These are phyloP conservation scores for Lichenostomus cassidix DNA, from an alignment of 2,113 vertebrate species.

Conservation along the genomic window DNA sequence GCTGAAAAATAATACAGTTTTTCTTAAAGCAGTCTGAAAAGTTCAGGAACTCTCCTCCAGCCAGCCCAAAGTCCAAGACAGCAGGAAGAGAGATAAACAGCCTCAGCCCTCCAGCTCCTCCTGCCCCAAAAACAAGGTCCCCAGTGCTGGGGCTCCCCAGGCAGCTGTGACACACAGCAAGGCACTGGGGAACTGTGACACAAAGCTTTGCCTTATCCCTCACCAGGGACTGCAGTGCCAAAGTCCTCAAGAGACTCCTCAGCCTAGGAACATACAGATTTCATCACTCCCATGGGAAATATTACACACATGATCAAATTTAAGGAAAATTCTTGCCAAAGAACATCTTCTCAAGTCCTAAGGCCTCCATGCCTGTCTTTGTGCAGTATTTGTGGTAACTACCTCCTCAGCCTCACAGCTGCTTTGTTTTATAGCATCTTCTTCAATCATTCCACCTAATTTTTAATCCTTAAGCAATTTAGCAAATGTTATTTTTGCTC, in stretches of 20 bases:
- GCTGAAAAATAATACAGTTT: not conserved
- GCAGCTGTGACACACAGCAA: not conserved
- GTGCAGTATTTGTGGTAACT: not conserved
- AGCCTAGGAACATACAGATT: not conserved
- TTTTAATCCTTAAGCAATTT: not conserved
- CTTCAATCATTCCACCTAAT: not conserved
- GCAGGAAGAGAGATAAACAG: not conserved
- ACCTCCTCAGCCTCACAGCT: not conserved
- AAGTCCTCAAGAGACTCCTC: not conserved
- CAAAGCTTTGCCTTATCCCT: not conserved
- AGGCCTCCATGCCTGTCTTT: not conserved
- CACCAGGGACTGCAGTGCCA: not conserved
- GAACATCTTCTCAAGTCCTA: not conserved
- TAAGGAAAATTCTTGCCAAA: not conserved
- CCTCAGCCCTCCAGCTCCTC: not conserved
- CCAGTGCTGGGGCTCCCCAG: not conserved
- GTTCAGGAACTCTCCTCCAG: not conserved
- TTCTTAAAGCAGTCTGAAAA: not conserved
- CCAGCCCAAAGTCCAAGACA: accelerated
- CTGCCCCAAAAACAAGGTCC: not conserved
- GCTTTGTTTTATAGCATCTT: not conserved
- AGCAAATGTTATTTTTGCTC: not conserved
- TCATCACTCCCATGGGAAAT: not conserved
- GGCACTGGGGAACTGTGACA: not conserved
- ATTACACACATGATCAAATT: not conserved